Evolutionary conservation across 2,797 vertebrate genomes (phyloP).

Genomic region (Heliangelus exortis): DNA sequence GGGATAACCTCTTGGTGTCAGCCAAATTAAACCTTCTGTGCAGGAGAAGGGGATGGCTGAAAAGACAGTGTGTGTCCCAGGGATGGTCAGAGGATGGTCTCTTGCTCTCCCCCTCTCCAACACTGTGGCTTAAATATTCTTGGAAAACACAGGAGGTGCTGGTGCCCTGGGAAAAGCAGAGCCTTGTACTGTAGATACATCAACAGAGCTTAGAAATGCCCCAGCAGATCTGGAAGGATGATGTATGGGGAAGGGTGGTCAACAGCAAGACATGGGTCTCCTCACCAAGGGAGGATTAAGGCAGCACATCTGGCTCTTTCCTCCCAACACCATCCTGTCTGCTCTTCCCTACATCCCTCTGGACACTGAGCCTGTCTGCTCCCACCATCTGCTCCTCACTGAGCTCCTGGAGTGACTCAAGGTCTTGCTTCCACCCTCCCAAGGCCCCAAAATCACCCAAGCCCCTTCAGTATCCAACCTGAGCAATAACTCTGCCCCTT

Average conservation of each 20-base stretch:
- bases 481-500: background rate
- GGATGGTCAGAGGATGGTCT: background rate
- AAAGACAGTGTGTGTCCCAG: rapidly evolving
- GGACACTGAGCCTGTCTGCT: background rate
- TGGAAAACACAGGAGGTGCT: rapidly evolving
- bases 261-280: rapidly evolving
- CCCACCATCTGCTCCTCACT: background rate
- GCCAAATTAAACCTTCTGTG: background rate
- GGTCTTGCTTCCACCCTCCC: background rate
- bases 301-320: background rate
- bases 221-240: background rate
- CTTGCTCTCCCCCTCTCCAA: background rate
- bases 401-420: rapidly evolving
- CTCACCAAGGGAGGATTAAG: background rate
- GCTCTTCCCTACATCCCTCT: background rate
- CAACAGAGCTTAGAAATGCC: background rate
- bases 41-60: background rate
- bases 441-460: background rate
- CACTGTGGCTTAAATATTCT: rapidly evolving
- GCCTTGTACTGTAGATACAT: background rate
- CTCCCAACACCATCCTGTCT: background rate
- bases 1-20: background rate
- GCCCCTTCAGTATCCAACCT: rapidly evolving
- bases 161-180: background rate
- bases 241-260: background rate